Conservation (phyloP, 92 coral and sea anemone genomes). For the Pocillopora meandrina region DNA sequence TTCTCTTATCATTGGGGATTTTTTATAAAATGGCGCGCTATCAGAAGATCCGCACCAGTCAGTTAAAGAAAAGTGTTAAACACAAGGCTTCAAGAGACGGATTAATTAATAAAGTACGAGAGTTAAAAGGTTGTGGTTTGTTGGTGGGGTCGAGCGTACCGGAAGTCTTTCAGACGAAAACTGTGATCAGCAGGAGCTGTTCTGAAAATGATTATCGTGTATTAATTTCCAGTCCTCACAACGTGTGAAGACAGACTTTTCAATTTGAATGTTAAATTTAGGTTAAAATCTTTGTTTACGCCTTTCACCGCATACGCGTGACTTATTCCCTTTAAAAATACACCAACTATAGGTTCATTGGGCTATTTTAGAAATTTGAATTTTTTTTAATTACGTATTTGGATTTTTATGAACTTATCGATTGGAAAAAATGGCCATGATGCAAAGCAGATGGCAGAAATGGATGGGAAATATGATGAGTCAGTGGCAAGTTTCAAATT, state of each 20-base stretch:
- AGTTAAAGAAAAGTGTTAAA: not conserved
- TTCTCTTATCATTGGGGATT: constrained; percentile 39
- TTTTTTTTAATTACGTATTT: too few relatives aligned
- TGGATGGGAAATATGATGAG: too few relatives aligned
- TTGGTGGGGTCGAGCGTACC: not conserved
- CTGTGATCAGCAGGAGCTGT: not conserved
- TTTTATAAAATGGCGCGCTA: constrained; percentile 42
- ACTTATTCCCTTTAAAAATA: not conserved
- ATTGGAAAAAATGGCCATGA: too few relatives aligned
- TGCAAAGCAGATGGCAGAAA: too few relatives aligned
- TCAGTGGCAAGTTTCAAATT: too few relatives aligned
- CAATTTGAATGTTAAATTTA: not conserved
- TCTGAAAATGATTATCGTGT: not conserved
- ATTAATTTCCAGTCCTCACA: constrained; percentile 27
- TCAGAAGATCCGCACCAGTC: not conserved
- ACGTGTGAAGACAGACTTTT: constrained; percentile 6
- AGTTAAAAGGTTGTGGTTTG: not conserved
- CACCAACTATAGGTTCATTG: not conserved
- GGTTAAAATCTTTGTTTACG: not conserved
- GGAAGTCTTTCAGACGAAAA: not conserved
- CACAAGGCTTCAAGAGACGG: not conserved
- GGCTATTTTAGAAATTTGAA: too few relatives aligned
- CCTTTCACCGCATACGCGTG: not conserved
- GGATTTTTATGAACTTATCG: too few relatives aligned
- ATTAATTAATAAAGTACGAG: not conserved